These are phyloP conservation scores for Leptinotarsa defecta DNA, from an alignment of 1,140 invertebrate genomes.

Conservation along the genomic window DNA sequence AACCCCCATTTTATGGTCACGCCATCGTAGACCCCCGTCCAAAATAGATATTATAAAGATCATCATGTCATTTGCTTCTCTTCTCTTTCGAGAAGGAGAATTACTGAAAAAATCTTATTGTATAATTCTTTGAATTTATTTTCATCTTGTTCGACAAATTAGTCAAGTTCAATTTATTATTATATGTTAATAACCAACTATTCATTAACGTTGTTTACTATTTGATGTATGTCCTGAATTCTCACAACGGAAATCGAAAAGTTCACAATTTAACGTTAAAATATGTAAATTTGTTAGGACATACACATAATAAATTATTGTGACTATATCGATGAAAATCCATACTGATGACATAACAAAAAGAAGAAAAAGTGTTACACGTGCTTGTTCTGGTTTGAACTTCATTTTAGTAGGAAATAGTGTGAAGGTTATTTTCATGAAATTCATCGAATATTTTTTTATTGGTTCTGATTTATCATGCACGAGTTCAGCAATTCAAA, in stretches of 20 bases:
- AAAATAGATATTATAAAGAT: too few species aligned
- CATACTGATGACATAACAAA: background rate
- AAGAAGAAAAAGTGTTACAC: background rate
- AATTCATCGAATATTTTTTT: background rate
- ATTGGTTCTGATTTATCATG: too few species aligned
- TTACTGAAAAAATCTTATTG: too few species aligned
- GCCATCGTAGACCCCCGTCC: too few species aligned
- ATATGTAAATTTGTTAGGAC: background rate
- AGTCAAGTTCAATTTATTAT: too few species aligned
- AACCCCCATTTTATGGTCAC: too few species aligned
- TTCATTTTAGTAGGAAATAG: background rate
- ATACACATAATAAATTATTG: background rate
- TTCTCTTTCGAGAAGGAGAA: too few species aligned
- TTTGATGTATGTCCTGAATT: background rate
- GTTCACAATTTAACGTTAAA: background rate
- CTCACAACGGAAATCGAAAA: background rate
- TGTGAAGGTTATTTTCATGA: background rate
- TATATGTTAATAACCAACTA: background rate
- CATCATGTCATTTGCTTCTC: too few species aligned
- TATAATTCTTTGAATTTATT: too few species aligned
- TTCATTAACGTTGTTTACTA: background rate
- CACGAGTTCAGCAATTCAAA: too few species aligned
- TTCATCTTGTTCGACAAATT: too few species aligned
- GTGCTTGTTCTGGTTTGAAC: background rate
- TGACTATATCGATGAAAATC: background rate